phyloP scores from a whole-genome alignment of 2,797 vertebrate genomes.

The Emys orbicularis region DNA sequence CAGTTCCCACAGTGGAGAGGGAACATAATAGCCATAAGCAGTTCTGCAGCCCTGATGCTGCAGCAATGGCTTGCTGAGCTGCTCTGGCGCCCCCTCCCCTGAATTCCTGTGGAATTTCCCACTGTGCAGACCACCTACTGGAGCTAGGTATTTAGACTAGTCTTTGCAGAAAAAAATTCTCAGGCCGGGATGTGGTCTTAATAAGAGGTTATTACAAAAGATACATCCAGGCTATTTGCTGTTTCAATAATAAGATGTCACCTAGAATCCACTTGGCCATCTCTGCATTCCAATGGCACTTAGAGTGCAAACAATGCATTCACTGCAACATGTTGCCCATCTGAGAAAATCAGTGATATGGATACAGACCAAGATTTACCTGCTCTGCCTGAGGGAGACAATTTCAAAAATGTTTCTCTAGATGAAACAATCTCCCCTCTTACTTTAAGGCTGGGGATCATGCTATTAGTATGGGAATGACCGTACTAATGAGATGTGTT shows the following conservation, averaged over 20 bases:
- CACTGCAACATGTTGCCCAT: neutral
- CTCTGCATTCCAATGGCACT: neutral
- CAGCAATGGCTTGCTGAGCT: neutral
- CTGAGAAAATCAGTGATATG: neutral
- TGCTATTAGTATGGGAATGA: neutral
- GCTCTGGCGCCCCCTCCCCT: neutral
- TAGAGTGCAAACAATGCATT: neutral
- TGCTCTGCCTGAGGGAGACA: neutral
- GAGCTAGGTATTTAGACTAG: neutral
- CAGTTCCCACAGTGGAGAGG: neutral
- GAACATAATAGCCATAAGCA: neutral
- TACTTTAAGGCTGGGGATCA: neutral
- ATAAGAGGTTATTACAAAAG: neutral
- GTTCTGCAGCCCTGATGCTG: neutral
- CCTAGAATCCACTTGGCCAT: neutral
- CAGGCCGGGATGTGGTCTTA: neutral
- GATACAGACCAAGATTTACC: neutral
- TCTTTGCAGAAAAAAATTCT: neutral
- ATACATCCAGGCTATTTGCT: neutral
- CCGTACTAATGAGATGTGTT: neutral
- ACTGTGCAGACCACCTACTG: neutral
- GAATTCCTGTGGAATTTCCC: neutral
- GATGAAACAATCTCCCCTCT: neutral
- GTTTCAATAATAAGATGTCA: neutral
- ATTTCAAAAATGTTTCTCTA: neutral